Conservation (phyloP, 2,888 invertebrate genomes). For the Diaprepes abbreviatus region DNA sequence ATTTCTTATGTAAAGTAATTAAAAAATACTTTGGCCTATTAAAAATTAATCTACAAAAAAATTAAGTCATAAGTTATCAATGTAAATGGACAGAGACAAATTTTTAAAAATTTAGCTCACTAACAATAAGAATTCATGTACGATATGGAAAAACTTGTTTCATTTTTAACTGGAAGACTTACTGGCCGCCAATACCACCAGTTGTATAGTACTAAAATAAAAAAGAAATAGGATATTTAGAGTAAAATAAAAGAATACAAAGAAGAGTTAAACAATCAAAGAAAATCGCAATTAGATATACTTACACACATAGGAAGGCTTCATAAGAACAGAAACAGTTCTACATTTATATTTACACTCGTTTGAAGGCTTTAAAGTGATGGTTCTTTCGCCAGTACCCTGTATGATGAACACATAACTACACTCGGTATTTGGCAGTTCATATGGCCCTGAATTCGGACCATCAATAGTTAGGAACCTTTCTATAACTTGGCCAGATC, state of each 20-base stretch:
- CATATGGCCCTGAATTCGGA: slow-evolving; percentile 75
- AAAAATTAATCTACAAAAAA: too few relatives aligned
- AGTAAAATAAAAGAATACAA: too few relatives aligned
- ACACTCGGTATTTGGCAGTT: slow-evolving; percentile 85
- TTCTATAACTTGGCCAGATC: slow-evolving; percentile 83
- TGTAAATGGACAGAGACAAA: not conserved
- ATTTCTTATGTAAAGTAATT: too few relatives aligned
- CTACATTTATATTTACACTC: slow-evolving; percentile 83
- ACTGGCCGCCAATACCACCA: slow-evolving; percentile 88
- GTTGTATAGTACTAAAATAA: slow-evolving; percentile 80
- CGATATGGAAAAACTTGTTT: slow-evolving; percentile 74
- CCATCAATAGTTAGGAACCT: slow-evolving; percentile 81
- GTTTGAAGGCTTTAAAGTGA: slow-evolving; percentile 81
- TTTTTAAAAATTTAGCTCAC: slow-evolving; percentile 49
- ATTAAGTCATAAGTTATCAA: too few relatives aligned
- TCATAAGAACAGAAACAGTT: slow-evolving; percentile 78
- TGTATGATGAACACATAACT: slow-evolving; percentile 83
- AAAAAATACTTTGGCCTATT: too few relatives aligned
- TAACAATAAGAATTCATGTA: slow-evolving; percentile 83
- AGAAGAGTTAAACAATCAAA: too few relatives aligned
- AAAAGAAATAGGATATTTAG: too few relatives aligned
- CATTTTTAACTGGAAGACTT: slow-evolving; percentile 74
- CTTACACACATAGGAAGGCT: slow-evolving; percentile 84
- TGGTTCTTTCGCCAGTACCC: slow-evolving; percentile 79
- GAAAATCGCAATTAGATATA: too few relatives aligned